Evolutionary conservation across 2,888 invertebrate genomes (phyloP), one percentile per base, ranked within the genome.

Genomic region (Agriotes lineatus): DNA sequence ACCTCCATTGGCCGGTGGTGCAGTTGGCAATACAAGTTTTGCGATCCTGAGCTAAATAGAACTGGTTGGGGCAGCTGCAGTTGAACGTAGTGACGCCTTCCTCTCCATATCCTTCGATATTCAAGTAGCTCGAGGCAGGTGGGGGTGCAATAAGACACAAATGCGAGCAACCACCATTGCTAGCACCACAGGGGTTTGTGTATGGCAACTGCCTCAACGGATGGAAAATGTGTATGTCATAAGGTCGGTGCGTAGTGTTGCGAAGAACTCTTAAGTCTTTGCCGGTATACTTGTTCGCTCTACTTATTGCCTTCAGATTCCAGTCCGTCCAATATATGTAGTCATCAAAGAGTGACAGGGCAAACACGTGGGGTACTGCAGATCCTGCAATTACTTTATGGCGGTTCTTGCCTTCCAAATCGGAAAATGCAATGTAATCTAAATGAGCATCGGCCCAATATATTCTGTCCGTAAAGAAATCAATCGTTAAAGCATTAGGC

Each of bases 391-490:
- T 80, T 0, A 93, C 95, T 60, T 93, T 89, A 79, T 95, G 94
- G 2, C 96, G 88, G 80, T 96, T 92, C 72, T 89, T 90, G 1
- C 99, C 99, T 84, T 98, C 96, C 72, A 99, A 87, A 84, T 98
- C 96, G 0, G 96, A 91, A 75, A 94, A 96, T 35, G 97, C 99
- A 57, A 99, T 97, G 81, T 98, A 98, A 82, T 99, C 97, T 74
- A 99, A 88, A 85, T 98, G 98, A 75, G 99, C 99, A 83, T 99
- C 99, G 0, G 98, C 99, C 94, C 96, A 99, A 85, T 96, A 99
- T 45, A 99, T 90, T 77, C 94, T 89, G 77, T 98, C 96, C 0
- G 97, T 96, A 82, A 97, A 96, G 83, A 96, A 98, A 81, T 99
- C 99, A 67, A 99, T 92, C 0, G 99, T 96, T 12, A 99, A 83